A percentile compares a stretch with the other conserved stretches of the same genome.
phyloP scores from a whole-genome alignment of 2,888 invertebrate species.

The Epirrhoe alternata region DNA sequence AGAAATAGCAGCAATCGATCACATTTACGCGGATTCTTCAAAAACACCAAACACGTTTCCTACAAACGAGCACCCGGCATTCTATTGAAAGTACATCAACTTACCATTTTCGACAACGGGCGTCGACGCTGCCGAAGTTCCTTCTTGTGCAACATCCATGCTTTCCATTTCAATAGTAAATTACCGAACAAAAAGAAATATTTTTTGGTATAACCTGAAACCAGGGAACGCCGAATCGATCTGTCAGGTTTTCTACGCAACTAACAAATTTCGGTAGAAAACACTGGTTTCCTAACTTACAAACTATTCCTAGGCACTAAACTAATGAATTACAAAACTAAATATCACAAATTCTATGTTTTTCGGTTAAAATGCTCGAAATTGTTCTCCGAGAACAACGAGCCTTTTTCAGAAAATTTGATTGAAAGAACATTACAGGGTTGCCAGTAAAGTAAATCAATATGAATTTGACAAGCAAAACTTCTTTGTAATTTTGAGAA shows the following conservation, averaged over 20 bases:
- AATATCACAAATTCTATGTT: constrained; percentile 55
- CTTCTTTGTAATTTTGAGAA: no score
- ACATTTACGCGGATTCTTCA: not conserved
- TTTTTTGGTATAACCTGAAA: constrained; percentile 73
- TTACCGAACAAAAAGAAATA: constrained; percentile 57
- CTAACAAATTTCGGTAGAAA: constrained; percentile 24
- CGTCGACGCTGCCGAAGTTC: constrained; percentile 72
- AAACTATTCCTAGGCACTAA: constrained; percentile 33
- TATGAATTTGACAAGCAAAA: not conserved
- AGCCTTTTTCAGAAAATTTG: constrained; percentile 62
- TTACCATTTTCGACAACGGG: constrained; percentile 79
- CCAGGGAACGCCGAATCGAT: constrained; percentile 73
- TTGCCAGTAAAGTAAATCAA: constrained; percentile 47
- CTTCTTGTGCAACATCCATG: constrained; percentile 81
- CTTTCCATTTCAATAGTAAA: constrained; percentile 75
- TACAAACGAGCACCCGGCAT: constrained; percentile 39
- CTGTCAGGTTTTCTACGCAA: constrained; percentile 59
- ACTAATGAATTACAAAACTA: constrained; percentile 46
- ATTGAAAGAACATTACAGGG: constrained; percentile 54
- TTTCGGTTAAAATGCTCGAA: constrained; percentile 59
- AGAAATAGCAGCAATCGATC: not conserved
- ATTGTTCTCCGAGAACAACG: constrained; percentile 54
- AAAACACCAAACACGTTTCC: constrained; percentile 73
- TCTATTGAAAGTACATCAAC: constrained; percentile 44
- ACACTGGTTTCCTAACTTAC: constrained; percentile 17